phyloP scores from a whole-genome alignment of 2,113 vertebrate genomes.

The Grallaria varia region DNA sequence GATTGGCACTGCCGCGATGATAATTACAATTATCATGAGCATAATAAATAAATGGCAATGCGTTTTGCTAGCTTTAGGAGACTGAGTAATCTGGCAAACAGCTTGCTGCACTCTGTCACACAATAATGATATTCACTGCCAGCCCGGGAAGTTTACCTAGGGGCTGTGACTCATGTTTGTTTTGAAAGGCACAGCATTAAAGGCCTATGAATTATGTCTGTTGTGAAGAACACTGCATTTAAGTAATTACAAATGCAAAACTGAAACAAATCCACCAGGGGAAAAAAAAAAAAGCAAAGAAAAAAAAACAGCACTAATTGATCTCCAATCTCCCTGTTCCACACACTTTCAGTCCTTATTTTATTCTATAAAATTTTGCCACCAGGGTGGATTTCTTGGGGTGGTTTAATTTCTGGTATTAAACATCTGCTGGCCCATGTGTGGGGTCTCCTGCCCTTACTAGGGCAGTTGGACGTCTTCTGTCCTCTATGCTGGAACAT shows the following conservation, averaged over 20 bases:
- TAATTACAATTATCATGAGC: conserved; percentile 61
- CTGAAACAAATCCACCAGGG: conserved; percentile 29
- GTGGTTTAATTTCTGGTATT: neutral
- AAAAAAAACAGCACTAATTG: neutral
- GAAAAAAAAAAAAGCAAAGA: neutral
- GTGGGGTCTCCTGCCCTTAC: neutral
- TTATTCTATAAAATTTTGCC: neutral
- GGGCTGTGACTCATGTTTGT: conserved; percentile 67
- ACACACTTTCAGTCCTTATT: neutral
- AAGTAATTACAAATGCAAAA: conserved; percentile 64
- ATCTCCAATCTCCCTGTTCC: neutral
- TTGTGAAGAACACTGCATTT: conserved; percentile 58
- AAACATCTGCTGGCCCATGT: fast-evolving
- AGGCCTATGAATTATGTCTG: conserved; percentile 56
- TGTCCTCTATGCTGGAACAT: neutral
- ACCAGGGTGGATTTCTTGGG: neutral
- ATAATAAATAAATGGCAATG: conserved; percentile 59
- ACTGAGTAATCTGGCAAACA: conserved; percentile 53
- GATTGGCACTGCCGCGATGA: conserved; percentile 53
- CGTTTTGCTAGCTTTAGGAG: conserved; percentile 47
- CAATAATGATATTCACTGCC: conserved; percentile 60
- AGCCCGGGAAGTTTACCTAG: conserved; percentile 60
- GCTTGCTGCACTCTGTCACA: conserved; percentile 51
- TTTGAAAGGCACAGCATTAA: conserved; percentile 56
- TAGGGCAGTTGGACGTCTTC: neutral